Base-by-base conservation (phyloP, 2,888 invertebrate species). In the Phyllotreta striolata region DNA sequence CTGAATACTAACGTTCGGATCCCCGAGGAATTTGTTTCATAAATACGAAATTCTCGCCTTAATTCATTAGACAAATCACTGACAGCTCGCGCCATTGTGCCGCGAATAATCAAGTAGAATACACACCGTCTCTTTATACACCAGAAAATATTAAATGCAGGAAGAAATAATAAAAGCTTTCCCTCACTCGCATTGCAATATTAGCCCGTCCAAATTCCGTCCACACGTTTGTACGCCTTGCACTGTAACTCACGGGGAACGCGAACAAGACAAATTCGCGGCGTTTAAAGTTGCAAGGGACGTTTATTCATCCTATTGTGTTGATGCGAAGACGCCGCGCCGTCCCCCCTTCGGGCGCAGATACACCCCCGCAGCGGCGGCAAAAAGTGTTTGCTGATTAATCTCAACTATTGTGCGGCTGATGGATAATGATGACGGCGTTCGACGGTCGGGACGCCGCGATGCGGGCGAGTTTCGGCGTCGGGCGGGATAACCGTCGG, bases 251-350 rank as follows among this genome's bases (percentile, higher is more conserved):
- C 37, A 34, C n/a, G 37, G 49, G 10, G 49, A 58, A 49, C 40
- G 14, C 35, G 43, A 24, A 43, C 14, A 76, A 77, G 74, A 75
- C 73, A 74, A 76, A 77, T 74, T 74, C 74, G 71, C 70, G 73
- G 74, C 73, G 74, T 74, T 76, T 74, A 73, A 74, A 75, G 68
- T 74, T 73, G 74, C 73, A 71, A 66, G 63, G 62, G 71, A 71
- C 75, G 73, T 74, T 74, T 73, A 77, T 75, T 76, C 76, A 77
- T 76, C 70, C 76, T 58, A 67, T 70, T 71, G 71, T 71, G 54
- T 60, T 51, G 10, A 24, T 51, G 51, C 51, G 41, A 51, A 37
- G 10, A 35, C 43, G 40, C 41, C 52, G 14, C 40, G 34, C 38
- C 37, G 43, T 43, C 35, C 14, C 52, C 41, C 52, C 60, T 44